Evolutionary conservation across 2,888 invertebrate species (phyloP), one percentile per base, ranked within the genome.

Genomic region (Ramazzottius varieornatus): DNA sequence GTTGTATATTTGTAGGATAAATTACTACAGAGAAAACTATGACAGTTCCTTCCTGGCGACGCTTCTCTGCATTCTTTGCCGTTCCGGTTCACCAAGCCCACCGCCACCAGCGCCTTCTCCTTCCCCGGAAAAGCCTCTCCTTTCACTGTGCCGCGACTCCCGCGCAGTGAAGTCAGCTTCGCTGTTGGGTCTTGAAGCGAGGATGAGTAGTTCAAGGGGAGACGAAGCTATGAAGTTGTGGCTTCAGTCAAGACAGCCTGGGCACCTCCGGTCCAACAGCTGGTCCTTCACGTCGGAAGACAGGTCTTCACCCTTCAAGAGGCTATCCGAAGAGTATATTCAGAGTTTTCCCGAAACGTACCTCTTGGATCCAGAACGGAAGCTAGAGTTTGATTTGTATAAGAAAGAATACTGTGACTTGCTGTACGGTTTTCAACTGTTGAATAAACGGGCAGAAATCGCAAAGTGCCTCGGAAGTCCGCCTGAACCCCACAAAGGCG

Each of bases 201-300:
- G n/a, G n/a, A n/a, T n/a, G n/a, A n/a, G n/a, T n/a, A n/a, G 40
- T 40, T 8, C 40, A 40, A 20, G 40, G 40, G 40, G 40, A 40
- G 20, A 40, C 40, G 13, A 20, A 13, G 40, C 40, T 40, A 13
- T 20, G 13, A 40, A 40, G 20, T 40, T 20, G 40, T 8, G 8
- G 40, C 13, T 40, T 40, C 40, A 40, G 13, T 40, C 20, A 20
- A 40, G 40, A 13, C 40, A 8, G 40, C 40, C 40, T 20, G n/a
- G n/a, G n/a, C n/a, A 71, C 32, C 69, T 70, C 63, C 68, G 73
- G n/a, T 72, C 72, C 16, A 72, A 72, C 69, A 74, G 74, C 66
- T 73, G 72, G 70, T 72, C 73, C 1, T 72, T 72, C 34, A 70
- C 71, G 1, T 71, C 70, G 65, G 73, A 73, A 32, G 72, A 72